phyloP scores from a whole-genome alignment of 2,113 vertebrate genomes.

The Lontra canadensis region DNA sequence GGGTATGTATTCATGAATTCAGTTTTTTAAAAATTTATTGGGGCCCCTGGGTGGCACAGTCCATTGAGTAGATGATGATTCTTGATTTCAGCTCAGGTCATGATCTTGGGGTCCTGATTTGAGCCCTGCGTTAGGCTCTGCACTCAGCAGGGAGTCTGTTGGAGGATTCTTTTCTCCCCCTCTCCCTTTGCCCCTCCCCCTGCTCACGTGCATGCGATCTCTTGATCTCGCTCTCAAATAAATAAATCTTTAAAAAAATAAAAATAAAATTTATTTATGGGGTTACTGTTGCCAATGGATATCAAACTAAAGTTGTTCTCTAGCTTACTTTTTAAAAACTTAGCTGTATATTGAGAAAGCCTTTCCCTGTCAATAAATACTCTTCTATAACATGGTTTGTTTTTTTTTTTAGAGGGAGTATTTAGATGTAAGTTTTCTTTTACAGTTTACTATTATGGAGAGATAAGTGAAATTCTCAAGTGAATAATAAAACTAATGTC shows the following conservation, averaged over 20 bases:
- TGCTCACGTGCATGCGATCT: background rate
- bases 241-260: background rate
- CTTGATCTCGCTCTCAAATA: background rate
- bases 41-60: background rate
- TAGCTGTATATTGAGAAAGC: constrained; percentile 8
- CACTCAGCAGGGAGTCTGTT: background rate
- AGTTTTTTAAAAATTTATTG: background rate
- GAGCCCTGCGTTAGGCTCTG: background rate
- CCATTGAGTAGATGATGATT: background rate
- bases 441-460: background rate
- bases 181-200: background rate
- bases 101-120: background rate
- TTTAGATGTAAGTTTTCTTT: constrained; percentile 4
- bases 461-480: constrained; percentile 37
- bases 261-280: background rate
- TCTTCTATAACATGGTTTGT: background rate
- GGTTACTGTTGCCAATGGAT: background rate
- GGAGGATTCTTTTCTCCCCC: background rate
- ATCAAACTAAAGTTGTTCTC: constrained; percentile 28
- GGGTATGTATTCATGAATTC: background rate
- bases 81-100: background rate
- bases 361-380: constrained; percentile 28
- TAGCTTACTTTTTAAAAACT: constrained; percentile 25
- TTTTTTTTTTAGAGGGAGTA: background rate
- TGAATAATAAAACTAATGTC: background rate